Conservation (phyloP, 2,888 invertebrate species). For the Clostera curtula region DNA sequence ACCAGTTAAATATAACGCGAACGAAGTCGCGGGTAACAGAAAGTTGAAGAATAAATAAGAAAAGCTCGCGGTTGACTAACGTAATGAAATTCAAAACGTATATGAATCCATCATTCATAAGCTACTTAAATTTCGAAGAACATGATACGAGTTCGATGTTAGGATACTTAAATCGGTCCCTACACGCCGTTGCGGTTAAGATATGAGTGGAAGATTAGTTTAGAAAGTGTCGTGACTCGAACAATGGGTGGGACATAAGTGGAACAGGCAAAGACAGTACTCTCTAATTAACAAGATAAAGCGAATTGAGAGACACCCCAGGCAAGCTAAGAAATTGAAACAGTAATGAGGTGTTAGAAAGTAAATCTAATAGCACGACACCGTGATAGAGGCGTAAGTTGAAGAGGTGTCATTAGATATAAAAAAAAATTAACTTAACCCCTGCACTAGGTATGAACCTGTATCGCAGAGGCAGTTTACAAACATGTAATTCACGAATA, state of each 20-base stretch:
- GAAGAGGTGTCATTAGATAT: conserved; percentile 13
- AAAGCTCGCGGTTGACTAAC: too few relatives aligned
- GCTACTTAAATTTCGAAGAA: conserved; percentile 13
- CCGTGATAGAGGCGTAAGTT: conserved; percentile 21
- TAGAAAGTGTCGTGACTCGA: conserved; percentile 61
- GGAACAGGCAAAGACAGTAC: conserved; percentile 37
- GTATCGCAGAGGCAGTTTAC: too few relatives aligned
- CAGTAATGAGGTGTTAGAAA: conserved; percentile 37
- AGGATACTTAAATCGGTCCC: conserved; percentile 28
- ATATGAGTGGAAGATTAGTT: conserved; percentile 50
- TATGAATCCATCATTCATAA: conserved; percentile 13
- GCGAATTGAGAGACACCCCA: conserved; percentile 40
- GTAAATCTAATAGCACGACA: conserved; percentile 37
- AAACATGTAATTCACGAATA: too few relatives aligned
- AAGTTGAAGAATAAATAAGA: too few relatives aligned
- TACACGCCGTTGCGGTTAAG: conserved; percentile 47
- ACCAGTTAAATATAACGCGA: too few relatives aligned
- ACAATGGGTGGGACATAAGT: conserved; percentile 56
- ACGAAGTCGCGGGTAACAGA: too few relatives aligned
- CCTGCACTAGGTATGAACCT: too few relatives aligned
- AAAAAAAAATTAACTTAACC: too few relatives aligned
- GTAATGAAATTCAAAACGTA: conserved; percentile 7
- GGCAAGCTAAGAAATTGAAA: conserved; percentile 28
- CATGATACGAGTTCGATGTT: conserved; percentile 15
- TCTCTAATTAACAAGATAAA: conserved; percentile 53